Evolutionary conservation across 1,140 invertebrate species (phyloP), one percentile per base, ranked within the genome.

Genomic region (Popillia japonica): DNA sequence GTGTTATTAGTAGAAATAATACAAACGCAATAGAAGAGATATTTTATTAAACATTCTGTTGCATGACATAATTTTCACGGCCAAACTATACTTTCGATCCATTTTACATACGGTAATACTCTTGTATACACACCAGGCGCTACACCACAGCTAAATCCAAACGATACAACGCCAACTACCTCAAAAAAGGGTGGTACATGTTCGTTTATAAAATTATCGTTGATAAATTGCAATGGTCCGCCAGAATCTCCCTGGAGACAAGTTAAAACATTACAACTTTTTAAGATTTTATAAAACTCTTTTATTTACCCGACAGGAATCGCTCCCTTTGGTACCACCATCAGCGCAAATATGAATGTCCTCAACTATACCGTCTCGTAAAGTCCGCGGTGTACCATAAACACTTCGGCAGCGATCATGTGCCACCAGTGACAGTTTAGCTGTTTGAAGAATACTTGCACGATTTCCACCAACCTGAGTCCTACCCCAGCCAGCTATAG

Each of bases 211-310:
- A 22, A 81, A 9, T 81, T 44, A 17, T 86, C 82, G 77, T 87
- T 87, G 73, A 83, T 84, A 1, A 90, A 81, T 84, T 91, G 90
- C 0, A 91, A 86, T 9, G 92, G 91, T 17, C 92, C 92, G 6
- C 92, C 92, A 4, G 92, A 93, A 83, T 94, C 92, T 79, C 92
- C 92, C 89, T 92, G 84, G 14, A 73, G 27, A 72, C 17, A n/a
- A n/a, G n/a, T n/a, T n/a, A n/a, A n/a, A n/a, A n/a, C n/a, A n/a
- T n/a, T n/a, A n/a, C n/a, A n/a, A n/a, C n/a, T n/a, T n/a, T n/a
- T n/a, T n/a, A n/a, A n/a, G n/a, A n/a, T n/a, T n/a, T n/a, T n/a
- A 34, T 34, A 34, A 34, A 34, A 34, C 27, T 4, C 1, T 4
- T 34, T 34, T 34, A 34, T 4, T 27, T 10, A 86, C 85, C 73